A percentile compares a stretch with the other conserved stretches of the same genome.
phyloP scores from a whole-genome alignment of 2,888 invertebrate genomes.

The Parnassius glacialis region DNA sequence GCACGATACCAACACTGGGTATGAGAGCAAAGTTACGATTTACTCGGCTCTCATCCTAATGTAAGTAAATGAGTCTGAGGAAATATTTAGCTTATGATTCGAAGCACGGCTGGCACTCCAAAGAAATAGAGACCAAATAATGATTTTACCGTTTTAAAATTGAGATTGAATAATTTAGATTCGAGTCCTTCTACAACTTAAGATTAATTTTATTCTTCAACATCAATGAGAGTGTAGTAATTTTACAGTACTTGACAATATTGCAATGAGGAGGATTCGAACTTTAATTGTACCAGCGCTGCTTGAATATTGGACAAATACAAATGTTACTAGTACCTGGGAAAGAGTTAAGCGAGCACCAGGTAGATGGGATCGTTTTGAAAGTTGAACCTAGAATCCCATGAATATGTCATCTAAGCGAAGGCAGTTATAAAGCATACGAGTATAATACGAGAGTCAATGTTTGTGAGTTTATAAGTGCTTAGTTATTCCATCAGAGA shows the following conservation, averaged over 20 bases:
- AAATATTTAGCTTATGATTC: too few relatives aligned
- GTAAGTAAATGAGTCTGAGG: background rate
- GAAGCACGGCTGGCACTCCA: conserved; percentile 18
- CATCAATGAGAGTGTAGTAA: background rate
- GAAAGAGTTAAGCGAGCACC: conserved; percentile 41
- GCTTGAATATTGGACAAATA: conserved; percentile 32
- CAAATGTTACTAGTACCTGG: conserved; percentile 38
- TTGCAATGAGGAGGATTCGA: conserved; percentile 6
- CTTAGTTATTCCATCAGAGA: conserved; percentile 2
- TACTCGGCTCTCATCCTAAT: background rate
- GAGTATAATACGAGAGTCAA: background rate
- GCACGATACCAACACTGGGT: conserved; percentile 2
- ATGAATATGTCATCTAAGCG: conserved; percentile 33
- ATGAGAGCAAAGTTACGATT: background rate
- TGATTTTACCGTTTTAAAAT: background rate
- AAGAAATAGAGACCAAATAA: conserved; percentile 3
- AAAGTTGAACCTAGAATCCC: conserved; percentile 44
- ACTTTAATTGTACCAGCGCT: conserved; percentile 38
- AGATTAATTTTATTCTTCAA: too few relatives aligned
- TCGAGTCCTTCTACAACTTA: background rate
- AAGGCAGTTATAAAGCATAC: conserved; percentile 18
- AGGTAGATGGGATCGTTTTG: conserved; percentile 38
- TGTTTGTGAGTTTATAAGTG: conserved; percentile 4
- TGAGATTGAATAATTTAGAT: conserved; percentile 2
- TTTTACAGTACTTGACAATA: background rate